Base-by-base conservation (phyloP, 2,888 invertebrate species). In the Pristionchus arcanus region DNA sequence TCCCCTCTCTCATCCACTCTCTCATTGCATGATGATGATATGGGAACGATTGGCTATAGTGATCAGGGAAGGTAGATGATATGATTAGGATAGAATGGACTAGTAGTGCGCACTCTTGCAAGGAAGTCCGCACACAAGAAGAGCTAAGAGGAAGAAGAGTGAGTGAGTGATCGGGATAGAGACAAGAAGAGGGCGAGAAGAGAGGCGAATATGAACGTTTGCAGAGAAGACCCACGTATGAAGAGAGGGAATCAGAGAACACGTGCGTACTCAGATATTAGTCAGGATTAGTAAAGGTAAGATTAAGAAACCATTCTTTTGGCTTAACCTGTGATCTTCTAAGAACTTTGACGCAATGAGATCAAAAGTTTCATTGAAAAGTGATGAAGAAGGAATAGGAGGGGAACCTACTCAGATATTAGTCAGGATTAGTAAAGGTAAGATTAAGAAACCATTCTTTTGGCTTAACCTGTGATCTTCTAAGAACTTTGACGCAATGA, bases 41-140 rank as follows among this genome's bases (percentile, higher is more conserved):
- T 81, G 81, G 81, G 81, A 81, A 81, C 81, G 42, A 42, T 31
- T 31, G 74, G 42, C 81, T 81, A 49, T 53, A 81, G 81, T 16
- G 49, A 49, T 49, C 49, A 81, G 28, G 16, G 81, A 28, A 53
- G 49, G 28, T n/a, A 81, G 81, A 81, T 28, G 49, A 53, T 42
- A 81, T 81, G 81, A 59, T 63, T 31, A 34, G 59, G 59, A 19
- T 15, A 15, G 34, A n/a, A 74, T 74, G 42, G 4, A 77, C 42
- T 42, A 53, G 49, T 42, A 49, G 81, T 25, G 81, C n/a, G 37
- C 49, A 49, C 15, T 77, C 81, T 81, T 49, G 49, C 49, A 53
- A 49, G 49, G 81, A 49, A 81, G 81, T 53, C 28, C 25, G 81
- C n/a, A 81, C 37, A 74, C 42, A 74, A 31, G 85, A 34, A 53